phyloP scores from a whole-genome alignment of 2,113 vertebrate species.

The Polypterus senegalus region DNA sequence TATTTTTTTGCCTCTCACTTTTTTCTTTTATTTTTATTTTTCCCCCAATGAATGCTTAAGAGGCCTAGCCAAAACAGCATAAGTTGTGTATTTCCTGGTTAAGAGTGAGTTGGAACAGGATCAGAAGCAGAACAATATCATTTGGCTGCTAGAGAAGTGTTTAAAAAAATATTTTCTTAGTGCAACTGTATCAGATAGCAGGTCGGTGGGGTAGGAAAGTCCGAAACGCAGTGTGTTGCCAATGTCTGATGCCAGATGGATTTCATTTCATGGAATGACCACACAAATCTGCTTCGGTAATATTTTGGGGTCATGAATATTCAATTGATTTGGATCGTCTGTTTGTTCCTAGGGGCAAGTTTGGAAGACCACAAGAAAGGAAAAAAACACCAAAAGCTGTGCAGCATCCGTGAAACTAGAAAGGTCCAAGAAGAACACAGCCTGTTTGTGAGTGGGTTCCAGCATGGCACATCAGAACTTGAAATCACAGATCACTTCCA shows the following conservation, averaged over 20 bases:
- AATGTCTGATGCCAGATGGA: background rate
- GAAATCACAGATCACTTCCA: constrained; percentile 62
- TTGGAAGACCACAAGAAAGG: constrained; percentile 65
- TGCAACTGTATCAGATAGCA: background rate
- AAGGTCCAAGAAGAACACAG: constrained; percentile 66
- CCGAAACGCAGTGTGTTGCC: background rate
- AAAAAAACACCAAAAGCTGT: constrained; percentile 61
- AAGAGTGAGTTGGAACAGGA: too few species aligned
- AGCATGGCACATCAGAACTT: constrained; percentile 44
- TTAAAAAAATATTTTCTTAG: background rate
- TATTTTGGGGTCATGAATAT: background rate
- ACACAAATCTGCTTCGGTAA: background rate
- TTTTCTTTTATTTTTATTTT: too few species aligned
- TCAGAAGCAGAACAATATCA: too few species aligned
- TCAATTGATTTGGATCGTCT: background rate
- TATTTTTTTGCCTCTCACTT: too few species aligned
- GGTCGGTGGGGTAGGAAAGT: background rate
- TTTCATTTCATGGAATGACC: too few species aligned
- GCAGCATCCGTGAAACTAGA: constrained; percentile 46
- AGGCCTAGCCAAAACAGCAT: too few species aligned
- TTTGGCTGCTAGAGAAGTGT: too few species aligned
- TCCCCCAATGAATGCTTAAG: too few species aligned
- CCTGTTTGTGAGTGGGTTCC: constrained; percentile 76
- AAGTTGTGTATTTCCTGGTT: too few species aligned
- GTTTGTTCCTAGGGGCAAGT: constrained; percentile 47